Percentiles rank a stretch among this genome's conserved stretches.
phyloP scores from a whole-genome alignment of 2,797 vertebrate species.

The Dendrocincla fuliginosa region DNA sequence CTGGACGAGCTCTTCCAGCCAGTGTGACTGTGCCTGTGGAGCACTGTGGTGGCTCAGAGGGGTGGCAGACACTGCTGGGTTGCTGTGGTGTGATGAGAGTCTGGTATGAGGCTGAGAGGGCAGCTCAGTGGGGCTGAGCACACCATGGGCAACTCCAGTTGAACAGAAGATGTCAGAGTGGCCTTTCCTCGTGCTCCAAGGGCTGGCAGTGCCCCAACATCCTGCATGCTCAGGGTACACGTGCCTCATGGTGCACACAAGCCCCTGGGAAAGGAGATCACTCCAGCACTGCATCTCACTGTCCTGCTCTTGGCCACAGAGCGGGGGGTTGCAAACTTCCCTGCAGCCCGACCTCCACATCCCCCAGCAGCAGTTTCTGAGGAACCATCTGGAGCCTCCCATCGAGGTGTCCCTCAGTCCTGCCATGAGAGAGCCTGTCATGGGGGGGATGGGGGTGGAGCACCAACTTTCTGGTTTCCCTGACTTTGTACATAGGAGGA shows the following conservation, averaged over 20 bases:
- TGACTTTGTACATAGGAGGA: slow-evolving; percentile 51
- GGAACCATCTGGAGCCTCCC: background rate
- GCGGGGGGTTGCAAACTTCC: background rate
- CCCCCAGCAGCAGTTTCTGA: fast-evolving
- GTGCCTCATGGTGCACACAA: background rate
- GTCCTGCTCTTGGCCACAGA: background rate
- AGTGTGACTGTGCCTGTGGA: fast-evolving
- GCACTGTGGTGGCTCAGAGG: fast-evolving
- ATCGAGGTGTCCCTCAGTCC: background rate
- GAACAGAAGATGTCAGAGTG: background rate
- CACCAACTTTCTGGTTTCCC: background rate
- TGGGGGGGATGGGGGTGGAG: background rate
- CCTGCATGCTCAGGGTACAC: background rate
- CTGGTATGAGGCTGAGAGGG: fast-evolving
- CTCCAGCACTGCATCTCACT: background rate
- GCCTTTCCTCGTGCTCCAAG: background rate
- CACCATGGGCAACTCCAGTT: background rate
- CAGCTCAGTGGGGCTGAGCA: background rate
- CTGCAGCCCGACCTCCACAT: background rate
- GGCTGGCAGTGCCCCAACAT: background rate
- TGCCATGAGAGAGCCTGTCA: background rate
- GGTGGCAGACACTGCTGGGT: background rate
- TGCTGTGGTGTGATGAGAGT: background rate
- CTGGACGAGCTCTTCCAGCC: background rate
- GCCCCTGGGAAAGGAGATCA: background rate